Evolutionary conservation across 2,113 vertebrate genomes (phyloP).

Genomic region (Seriola rivoliana): DNA sequence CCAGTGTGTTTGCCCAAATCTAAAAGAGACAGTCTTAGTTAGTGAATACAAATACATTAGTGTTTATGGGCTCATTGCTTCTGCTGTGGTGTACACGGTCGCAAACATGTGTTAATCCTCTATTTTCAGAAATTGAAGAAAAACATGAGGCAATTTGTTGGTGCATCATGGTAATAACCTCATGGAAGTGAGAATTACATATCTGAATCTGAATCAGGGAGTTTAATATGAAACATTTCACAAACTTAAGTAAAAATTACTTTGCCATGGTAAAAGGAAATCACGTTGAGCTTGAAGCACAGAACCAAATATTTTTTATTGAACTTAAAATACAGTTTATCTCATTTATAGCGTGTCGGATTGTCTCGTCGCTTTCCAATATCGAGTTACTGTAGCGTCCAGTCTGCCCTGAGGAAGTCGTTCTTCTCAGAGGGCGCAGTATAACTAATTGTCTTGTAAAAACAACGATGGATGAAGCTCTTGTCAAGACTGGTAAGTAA

Average conservation of each 20-base stretch:
- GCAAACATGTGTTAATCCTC: neutral
- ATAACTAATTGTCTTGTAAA: too few relatives aligned
- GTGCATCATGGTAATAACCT: neutral
- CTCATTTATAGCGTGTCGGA: neutral
- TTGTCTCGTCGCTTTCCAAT: too few relatives aligned
- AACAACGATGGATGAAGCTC: too few relatives aligned
- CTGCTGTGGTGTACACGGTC: neutral
- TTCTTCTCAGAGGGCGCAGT: too few relatives aligned
- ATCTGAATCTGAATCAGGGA: neutral
- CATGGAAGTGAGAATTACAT: neutral
- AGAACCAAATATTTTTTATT: neutral
- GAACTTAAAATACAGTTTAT: neutral
- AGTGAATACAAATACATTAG: constrained; percentile 10
- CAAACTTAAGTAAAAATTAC: too few relatives aligned
- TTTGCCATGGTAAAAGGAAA: neutral
- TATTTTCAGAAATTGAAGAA: neutral
- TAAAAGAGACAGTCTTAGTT: neutral
- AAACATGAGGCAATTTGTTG: too few relatives aligned
- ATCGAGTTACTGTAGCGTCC: too few relatives aligned
- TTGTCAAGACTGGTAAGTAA: too few relatives aligned
- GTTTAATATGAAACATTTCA: neutral
- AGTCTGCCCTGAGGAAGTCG: too few relatives aligned
- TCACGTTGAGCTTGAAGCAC: neutral
- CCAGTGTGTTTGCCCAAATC: constrained; percentile 37
- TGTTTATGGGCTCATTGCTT: constrained; percentile 19